Base-by-base conservation (phyloP, 2,888 invertebrate species). In the Cephus pulcher region DNA sequence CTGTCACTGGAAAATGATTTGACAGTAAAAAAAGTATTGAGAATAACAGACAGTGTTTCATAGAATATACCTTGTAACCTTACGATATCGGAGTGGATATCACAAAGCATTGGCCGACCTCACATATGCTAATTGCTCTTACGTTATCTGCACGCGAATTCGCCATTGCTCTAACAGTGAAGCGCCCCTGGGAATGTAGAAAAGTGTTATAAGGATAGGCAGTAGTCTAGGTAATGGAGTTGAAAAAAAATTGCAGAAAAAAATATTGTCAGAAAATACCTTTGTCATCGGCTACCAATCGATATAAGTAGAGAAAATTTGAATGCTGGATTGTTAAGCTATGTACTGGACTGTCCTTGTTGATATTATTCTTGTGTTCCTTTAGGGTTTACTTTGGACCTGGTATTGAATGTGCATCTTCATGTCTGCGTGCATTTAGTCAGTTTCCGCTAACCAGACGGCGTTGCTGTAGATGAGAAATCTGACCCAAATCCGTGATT, bases 131-230 rank as follows among this genome's bases (percentile, higher is more conserved):
- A 89, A 90, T 89, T 89, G 85, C 86, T 87, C 81, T 80, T 80
- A 84, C 85, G 86, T 89, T 89, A 89, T 89, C 88, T 87, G 87
- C 90, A 90, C 89, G 90, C 90, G 87, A 89, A 81, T 84, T 81
- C 78, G 34, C 79, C 77, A 79, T 77, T 76, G 79, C 76, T 76
- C 76, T 76, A 76, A 74, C 74, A n/a, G n/a, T 34, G 34, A 74
- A 56, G 56, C 56, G 56, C 23, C 56, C 56, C 56, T 56, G 56
- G 56, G 56, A 56, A 15, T 15, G 56, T 23, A 56, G 56, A 56
- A 56, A 56, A 23, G 23, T 23, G 56, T 56, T 56, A 9, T 56
- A 56, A 56, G 56, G 23, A 56, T 56, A 56, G 23, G 23, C 2
- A 56, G 56, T 56, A 15, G 23, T 56, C 23, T 23, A 56, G 56